These are phyloP conservation scores for Patiria miniata DNA, from an alignment of 35 echinoderm and acorn worm genomes.

Conservation along the genomic window DNA sequence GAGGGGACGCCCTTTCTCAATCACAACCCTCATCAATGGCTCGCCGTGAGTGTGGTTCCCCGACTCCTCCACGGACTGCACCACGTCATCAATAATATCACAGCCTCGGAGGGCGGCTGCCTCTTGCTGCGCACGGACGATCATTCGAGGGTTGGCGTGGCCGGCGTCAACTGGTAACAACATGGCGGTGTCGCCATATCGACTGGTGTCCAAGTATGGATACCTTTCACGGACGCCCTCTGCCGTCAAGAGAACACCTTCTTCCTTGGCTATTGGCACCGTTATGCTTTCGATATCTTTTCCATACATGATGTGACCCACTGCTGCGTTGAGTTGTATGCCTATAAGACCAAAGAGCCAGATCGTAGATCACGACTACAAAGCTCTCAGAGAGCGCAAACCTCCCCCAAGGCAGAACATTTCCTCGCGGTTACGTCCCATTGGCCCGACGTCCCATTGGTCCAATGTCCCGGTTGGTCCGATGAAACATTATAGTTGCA, in stretches of 20 bases:
- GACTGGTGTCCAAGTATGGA: neutral
- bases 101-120: conserved; percentile 27
- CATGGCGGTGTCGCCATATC: conserved; percentile 5
- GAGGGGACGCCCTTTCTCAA: neutral
- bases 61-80: conserved; percentile 14
- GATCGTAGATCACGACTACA: too few species aligned
- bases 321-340: neutral
- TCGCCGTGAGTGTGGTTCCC: neutral
- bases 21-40: conserved; percentile 3
- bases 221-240: neutral
- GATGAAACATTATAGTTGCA: too few species aligned
- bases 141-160: conserved; percentile 27
- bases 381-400: too few species aligned
- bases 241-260: neutral
- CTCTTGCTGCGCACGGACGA: conserved; percentile 51
- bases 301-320: neutral
- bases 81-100: conserved; percentile 45
- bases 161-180: conserved; percentile 2
- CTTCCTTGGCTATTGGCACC: neutral
- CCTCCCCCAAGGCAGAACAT: too few species aligned
- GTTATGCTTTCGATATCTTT: neutral
- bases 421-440: too few species aligned
- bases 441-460: too few species aligned
- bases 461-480: too few species aligned
- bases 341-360: neutral